Evolutionary conservation across 2,888 invertebrate species (phyloP).

Genomic region (Leucophenga montana): DNA sequence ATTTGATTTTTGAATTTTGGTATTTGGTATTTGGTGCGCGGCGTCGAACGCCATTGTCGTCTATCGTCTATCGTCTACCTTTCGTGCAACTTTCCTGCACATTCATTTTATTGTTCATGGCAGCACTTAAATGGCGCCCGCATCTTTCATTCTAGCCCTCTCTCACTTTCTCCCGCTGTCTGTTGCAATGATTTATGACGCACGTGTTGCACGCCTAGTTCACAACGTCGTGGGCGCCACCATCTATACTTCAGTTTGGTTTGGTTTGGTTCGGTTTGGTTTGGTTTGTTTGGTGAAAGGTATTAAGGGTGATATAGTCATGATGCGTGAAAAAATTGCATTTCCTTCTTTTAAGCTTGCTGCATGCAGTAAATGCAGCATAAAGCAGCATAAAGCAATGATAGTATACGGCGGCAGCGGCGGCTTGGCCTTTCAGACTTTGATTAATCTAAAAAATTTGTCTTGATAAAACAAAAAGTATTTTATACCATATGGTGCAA

Average conservation of each 20-base stretch:
- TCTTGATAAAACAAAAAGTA: background rate
- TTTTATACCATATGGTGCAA: background rate
- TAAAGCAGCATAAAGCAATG: background rate
- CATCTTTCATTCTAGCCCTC: background rate
- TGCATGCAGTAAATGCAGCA: no score
- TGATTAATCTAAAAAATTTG: conserved; percentile 9
- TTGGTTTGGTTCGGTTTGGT: background rate
- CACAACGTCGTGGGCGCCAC: conserved; percentile 35
- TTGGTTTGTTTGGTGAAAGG: conserved; percentile 50
- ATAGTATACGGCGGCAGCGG: no score
- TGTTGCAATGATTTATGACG: conserved; percentile 57
- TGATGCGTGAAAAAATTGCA: conserved; percentile 20
- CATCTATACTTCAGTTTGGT: background rate
- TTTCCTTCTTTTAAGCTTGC: background rate
- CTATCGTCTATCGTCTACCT: no score
- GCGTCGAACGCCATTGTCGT: conserved; percentile 20
- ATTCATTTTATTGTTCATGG: background rate
- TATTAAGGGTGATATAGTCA: conserved; percentile 58
- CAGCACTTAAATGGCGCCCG: conserved; percentile 1
- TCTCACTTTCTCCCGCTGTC: background rate
- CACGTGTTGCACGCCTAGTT: conserved; percentile 56
- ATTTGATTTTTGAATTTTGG: conserved; percentile 58
- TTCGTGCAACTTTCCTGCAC: background rate
- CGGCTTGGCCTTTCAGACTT: background rate
- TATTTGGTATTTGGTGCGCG: conserved; percentile 42